phyloP scores from a whole-genome alignment of 2,888 invertebrate species.

The Tridacna gigas region DNA sequence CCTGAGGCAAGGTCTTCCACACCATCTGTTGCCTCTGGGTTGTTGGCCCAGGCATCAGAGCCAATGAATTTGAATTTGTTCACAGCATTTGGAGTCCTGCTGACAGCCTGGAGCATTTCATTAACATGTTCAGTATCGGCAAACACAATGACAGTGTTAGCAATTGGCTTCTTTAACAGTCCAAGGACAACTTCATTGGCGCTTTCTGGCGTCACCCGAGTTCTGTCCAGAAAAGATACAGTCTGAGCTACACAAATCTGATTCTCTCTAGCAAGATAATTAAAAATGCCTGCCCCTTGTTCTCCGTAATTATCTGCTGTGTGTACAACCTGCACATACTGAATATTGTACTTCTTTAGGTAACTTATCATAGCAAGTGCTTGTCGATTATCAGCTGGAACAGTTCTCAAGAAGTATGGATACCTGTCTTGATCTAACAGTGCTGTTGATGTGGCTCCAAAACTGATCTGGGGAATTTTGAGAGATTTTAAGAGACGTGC shows the following conservation, averaged over 20 bases:
- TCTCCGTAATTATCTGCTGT: constrained; percentile 75
- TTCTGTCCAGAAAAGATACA: constrained; percentile 72
- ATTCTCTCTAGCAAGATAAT: constrained; percentile 58
- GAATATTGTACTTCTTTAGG: constrained; percentile 82
- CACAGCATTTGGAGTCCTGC: constrained; percentile 65
- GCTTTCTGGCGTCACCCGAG: constrained; percentile 69
- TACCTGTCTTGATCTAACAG: constrained; percentile 73
- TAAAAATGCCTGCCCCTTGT: constrained; percentile 70
- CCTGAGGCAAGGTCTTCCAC: constrained; percentile 67
- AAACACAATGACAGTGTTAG: constrained; percentile 80
- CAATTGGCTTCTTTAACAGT: constrained; percentile 77
- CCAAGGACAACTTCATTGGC: constrained; percentile 72
- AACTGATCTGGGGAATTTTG: constrained; percentile 79
- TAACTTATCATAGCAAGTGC: constrained; percentile 81
- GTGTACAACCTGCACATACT: constrained; percentile 84
- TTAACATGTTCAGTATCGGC: constrained; percentile 73
- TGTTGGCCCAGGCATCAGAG: constrained; percentile 78
- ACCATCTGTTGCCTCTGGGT: constrained; percentile 66
- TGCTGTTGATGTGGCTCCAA: constrained; percentile 71
- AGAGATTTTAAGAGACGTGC: constrained; percentile 76
- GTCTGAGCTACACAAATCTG: constrained; percentile 80
- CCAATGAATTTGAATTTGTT: constrained; percentile 76
- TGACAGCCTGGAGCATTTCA: constrained; percentile 74
- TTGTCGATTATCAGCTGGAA: constrained; percentile 79
- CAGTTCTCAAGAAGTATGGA: constrained; percentile 79